Conservation (phyloP, 2,113 vertebrate species). For the Sclerurus mexicanus region DNA sequence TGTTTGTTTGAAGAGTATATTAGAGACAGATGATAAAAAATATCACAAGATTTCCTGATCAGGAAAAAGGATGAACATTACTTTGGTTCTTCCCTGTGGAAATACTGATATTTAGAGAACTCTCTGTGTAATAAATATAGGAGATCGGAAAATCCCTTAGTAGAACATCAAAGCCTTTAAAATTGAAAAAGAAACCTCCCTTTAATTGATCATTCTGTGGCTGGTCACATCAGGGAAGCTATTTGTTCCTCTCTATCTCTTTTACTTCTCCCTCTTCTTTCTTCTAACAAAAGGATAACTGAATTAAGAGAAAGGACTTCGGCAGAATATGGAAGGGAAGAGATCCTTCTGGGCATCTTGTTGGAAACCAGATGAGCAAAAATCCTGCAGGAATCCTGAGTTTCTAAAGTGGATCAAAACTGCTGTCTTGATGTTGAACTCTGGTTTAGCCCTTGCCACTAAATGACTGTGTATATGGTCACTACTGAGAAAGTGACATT, state of each 20-base stretch:
- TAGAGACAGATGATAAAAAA: slow-evolving; percentile 24
- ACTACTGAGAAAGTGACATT: neutral
- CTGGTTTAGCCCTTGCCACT: neutral
- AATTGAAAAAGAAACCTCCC: slow-evolving; percentile 16
- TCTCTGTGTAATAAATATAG: slow-evolving; percentile 41
- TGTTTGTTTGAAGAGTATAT: neutral
- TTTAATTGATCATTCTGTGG: neutral
- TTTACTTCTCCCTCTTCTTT: neutral
- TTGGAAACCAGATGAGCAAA: neutral
- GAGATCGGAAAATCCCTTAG: slow-evolving; percentile 17
- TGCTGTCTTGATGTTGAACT: neutral
- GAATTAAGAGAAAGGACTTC: neutral
- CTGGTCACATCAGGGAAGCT: neutral
- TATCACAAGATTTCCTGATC: neutral
- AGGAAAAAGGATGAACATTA: neutral
- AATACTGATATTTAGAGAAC: slow-evolving; percentile 58
- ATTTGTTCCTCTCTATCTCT: neutral
- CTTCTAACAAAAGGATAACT: neutral
- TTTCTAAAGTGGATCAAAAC: neutral
- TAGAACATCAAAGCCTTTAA: slow-evolving; percentile 31
- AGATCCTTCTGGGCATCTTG: neutral
- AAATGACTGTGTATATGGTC: neutral
- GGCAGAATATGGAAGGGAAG: neutral
- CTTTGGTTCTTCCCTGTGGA: slow-evolving; percentile 17
- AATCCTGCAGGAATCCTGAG: neutral